Base-by-base conservation (phyloP, 2,113 vertebrate genomes). In the Erpornis zantholeuca region DNA sequence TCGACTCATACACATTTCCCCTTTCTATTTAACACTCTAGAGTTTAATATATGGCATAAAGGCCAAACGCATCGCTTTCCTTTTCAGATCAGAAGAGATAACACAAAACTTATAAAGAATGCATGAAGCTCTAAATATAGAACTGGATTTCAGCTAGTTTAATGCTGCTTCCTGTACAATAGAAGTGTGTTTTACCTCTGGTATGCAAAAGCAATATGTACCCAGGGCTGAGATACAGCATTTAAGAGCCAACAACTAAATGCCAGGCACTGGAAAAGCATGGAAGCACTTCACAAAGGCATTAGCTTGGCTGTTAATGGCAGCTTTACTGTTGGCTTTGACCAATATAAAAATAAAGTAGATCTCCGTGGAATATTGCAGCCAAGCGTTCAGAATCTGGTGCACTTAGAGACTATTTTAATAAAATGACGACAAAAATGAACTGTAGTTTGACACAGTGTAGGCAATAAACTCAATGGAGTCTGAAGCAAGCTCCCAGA, bases 401-500 rank as follows among this genome's bases (percentile, higher is more conserved):
- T 71, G 56, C 65, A 45, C 57, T 94, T 89, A 72, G 89, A 88
- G 92, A 79, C 91, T 49, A 64, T 92, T 96, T 94, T 92, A 95
- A 94, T 95, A 89, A 95, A 96, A 96, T 59, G 31, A 84, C 0
- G 1, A 79, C 89, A 92, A 82, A 88, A 94, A 94, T 95, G 92
- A 95, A 86, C 92, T 89, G 73, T 35, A 63, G 64, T 87, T 96
- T 94, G 83, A 95, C 81, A 91, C 57, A 82, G 73, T 71, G 69
- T 82, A 60, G 88, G 89, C 86, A 92, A 92, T 91, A 92, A 96
- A 95, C 89, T 79, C 94, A 95, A 60, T 90, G 92, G 87, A 96
- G 91, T 95, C 92, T 95, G 92, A 96, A 96, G 91, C n/a, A 89
- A 88, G 64, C 80, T 95, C 82, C 86, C 72, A 94, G 86, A 94